phyloP scores from a whole-genome alignment of 2,888 invertebrate genomes.

The Lasius fuliginosus region DNA sequence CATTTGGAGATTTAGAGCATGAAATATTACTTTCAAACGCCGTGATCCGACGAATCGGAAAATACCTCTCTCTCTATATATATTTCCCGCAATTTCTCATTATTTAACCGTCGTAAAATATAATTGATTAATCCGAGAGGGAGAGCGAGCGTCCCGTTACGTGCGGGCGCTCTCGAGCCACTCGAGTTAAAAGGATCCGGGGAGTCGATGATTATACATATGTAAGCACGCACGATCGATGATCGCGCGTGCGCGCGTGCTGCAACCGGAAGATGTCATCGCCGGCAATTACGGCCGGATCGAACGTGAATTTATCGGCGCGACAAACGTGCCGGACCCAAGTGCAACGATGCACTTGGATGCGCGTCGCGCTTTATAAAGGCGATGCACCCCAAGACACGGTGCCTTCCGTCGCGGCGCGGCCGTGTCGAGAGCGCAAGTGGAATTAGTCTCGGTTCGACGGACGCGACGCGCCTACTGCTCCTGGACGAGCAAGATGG shows the following conservation, averaged over 20 bases:
- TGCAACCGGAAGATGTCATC: constrained; percentile 55
- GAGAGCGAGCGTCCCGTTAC: constrained; percentile 18
- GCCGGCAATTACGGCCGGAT: constrained; percentile 42
- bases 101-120: constrained; percentile 25
- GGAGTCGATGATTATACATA: constrained; percentile 7
- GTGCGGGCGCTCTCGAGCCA: constrained; percentile 1
- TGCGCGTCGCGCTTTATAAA: constrained; percentile 36
- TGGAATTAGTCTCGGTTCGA: constrained; percentile 78
- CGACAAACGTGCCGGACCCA: constrained; percentile 23
- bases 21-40: not conserved
- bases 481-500: constrained; percentile 62
- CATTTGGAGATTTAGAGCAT: not conserved
- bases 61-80: not conserved
- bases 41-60: not conserved
- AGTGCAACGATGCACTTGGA: constrained; percentile 34
- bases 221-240: constrained; percentile 22
- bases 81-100: constrained; percentile 15
- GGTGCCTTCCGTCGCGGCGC: constrained; percentile 60
- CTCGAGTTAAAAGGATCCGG: constrained; percentile 30
- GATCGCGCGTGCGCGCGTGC: constrained; percentile 41
- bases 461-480: constrained; percentile 62
- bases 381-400: constrained; percentile 40
- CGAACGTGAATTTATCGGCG: constrained; percentile 48
- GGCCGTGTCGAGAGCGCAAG: constrained; percentile 74
- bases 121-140: constrained; percentile 25